A percentile compares a stretch with the other conserved stretches of the same genome.
Evolutionary conservation across 2,888 invertebrate genomes (phyloP).

Genomic region (Brenthis hecate): DNA sequence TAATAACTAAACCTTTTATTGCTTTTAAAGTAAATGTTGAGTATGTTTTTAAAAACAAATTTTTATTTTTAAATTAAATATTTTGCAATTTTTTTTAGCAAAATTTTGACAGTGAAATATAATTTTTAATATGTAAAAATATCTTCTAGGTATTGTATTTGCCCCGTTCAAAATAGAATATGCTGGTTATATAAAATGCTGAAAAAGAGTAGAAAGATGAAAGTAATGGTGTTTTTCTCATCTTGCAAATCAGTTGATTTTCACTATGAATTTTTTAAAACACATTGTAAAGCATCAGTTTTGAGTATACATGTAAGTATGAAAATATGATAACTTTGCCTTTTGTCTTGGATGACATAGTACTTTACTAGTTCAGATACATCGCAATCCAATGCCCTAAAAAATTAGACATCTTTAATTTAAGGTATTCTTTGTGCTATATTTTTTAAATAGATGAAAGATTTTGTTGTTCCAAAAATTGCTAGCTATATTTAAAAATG

Average conservation of each 20-base stretch:
- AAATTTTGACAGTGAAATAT: no score
- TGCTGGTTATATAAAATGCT: constrained; percentile 96
- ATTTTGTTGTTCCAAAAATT: no score
- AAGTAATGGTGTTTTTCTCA: constrained; percentile 98
- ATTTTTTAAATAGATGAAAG: no score
- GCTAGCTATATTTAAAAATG: no score
- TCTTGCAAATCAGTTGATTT: constrained; percentile 98
- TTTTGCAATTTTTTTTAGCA: no score
- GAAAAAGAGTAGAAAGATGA: constrained; percentile 94
- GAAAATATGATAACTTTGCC: no score
- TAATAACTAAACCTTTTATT: neutral
- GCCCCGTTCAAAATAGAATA: constrained; percentile 95
- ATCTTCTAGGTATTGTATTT: constrained; percentile 89
- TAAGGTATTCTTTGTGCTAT: no score
- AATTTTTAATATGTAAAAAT: neutral
- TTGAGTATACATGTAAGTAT: constrained; percentile 94
- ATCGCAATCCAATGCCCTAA: neutral
- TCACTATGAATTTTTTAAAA: constrained; percentile 94
- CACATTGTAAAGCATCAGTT: constrained; percentile 94
- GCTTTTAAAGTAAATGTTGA: neutral
- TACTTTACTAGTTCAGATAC: constrained; percentile 14
- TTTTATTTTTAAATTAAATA: no score
- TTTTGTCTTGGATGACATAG: no score
- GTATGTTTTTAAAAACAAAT: neutral
- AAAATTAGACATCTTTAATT: no score